Base-by-base conservation (phyloP, 2,113 vertebrate species). In the Phodopus roborovskii region DNA sequence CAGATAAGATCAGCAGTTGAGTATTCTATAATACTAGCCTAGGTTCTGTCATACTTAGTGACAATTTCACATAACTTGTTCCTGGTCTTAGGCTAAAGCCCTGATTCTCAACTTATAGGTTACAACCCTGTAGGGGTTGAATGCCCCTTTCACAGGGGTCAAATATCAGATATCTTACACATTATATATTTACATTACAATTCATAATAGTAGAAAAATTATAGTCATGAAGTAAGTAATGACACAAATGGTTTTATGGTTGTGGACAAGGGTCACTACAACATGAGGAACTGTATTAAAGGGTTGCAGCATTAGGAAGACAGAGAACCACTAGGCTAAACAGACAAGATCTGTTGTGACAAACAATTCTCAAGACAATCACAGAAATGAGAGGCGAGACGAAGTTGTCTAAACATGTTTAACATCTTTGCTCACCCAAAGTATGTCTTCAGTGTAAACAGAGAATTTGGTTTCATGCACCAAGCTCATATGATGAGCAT, bases 391-490 rank as follows among this genome's bases (percentile, higher is more conserved):
- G 42, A 88, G 39, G 17, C 33, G 5, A 82, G 84, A 50, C 5
- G 48, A 77, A 56, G 56, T 5, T 73, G 19, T 66, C 45, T 7
- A 92, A 73, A 88, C 24, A 42, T 39, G 64, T 62, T 71, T 92
- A 77, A 81, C 45, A 15, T 19, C 82, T 85, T 10, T 83, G 73
- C 10, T 89, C 50, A 81, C 11, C n/a, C 48, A 33, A 2, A 28
- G 4, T 30, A 56, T 89, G 73, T 96, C 13, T 85, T 91, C 73
- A 71, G 62, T n/a, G 71, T 92, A 88, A 92, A 22, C 50, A 73
- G 60, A 20, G 24, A 19, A 24, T 64, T 64, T 64, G n/a, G 24
- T 85, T 7, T 3, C 4, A 77, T 53, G 39, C 8, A 58, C 5
- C 60, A 88, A 50, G 45, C 24, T 90, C n/a, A 66, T 0, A 71